A percentile compares a stretch with the other conserved stretches of the same genome.
phyloP scores from a whole-genome alignment of 2,888 invertebrate species.

The Allolobophora icterica region DNA sequence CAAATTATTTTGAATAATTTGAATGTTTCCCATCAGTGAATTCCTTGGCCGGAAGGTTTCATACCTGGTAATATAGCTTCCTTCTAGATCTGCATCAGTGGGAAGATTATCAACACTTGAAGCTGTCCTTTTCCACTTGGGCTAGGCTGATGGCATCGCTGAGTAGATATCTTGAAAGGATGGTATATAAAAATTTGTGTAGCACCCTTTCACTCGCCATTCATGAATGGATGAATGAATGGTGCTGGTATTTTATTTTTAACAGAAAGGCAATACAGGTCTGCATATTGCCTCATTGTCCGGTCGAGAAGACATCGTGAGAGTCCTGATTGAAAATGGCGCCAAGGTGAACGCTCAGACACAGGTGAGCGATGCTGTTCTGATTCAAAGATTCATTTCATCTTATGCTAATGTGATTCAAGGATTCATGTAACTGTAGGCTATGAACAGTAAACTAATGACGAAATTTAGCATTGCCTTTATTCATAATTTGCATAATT shows the following conservation, averaged over 20 bases:
- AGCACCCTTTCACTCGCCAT: no score
- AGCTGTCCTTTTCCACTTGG: no score
- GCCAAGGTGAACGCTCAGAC: slow-evolving; percentile 41
- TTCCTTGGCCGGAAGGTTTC: no score
- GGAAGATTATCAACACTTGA: neutral
- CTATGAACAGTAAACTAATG: neutral
- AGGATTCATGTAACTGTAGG: neutral
- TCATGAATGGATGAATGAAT: neutral
- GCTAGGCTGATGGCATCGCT: neutral
- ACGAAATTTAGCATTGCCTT: no score
- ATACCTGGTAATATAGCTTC: no score
- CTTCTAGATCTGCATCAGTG: neutral
- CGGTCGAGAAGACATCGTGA: slow-evolving; percentile 33
- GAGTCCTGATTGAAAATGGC: slow-evolving; percentile 33
- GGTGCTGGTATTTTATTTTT: neutral
- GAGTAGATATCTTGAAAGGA: neutral
- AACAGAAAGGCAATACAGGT: slow-evolving; percentile 46
- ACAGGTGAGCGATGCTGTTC: slow-evolving; percentile 29
- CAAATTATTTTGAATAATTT: no score
- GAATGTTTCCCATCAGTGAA: no score
- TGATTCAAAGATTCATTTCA: neutral
- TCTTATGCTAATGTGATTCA: neutral
- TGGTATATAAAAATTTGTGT: neutral
- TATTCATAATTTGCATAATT: no score
- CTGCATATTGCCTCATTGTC: slow-evolving; percentile 44